Evolutionary conservation across 2,797 vertebrate species (phyloP).

Genomic region (Cephalopachus bancanus): DNA sequence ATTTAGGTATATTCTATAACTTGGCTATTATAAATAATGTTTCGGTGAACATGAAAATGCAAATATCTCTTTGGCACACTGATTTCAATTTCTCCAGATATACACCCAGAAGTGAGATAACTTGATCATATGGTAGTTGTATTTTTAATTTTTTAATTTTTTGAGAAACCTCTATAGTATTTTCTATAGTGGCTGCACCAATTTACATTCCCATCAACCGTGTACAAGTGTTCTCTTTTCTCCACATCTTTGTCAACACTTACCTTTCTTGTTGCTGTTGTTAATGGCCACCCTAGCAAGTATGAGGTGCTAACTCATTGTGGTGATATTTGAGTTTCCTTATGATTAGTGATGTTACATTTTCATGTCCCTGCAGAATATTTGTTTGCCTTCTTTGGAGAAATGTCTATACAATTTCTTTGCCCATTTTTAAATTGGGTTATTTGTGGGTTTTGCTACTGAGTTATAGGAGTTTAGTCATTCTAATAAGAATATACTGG

Average conservation of each 20-base stretch:
- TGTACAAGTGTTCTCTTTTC: background rate
- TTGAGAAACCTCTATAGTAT: too few relatives aligned
- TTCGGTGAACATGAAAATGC: too few relatives aligned
- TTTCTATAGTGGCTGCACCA: too few relatives aligned
- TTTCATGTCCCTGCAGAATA: background rate
- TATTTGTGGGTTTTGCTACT: background rate
- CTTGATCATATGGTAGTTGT: too few relatives aligned
- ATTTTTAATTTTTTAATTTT: too few relatives aligned
- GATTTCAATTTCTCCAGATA: too few relatives aligned
- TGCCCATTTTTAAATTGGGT: background rate
- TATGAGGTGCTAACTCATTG: background rate
- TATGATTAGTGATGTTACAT: background rate
- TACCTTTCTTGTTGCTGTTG: background rate
- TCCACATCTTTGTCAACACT: background rate
- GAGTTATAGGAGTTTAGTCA: background rate
- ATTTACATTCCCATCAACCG: too few relatives aligned
- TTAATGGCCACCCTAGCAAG: background rate
- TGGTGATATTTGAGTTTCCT: background rate
- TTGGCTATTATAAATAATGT: too few relatives aligned
- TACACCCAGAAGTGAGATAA: too few relatives aligned
- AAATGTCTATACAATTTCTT: background rate
- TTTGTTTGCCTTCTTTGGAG: background rate
- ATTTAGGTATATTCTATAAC: too few relatives aligned
- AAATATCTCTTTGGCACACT: too few relatives aligned
- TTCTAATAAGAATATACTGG: background rate